These are phyloP conservation scores for Plagodis pulveraria DNA, from an alignment of 2,888 invertebrate species.

Conservation along the genomic window DNA sequence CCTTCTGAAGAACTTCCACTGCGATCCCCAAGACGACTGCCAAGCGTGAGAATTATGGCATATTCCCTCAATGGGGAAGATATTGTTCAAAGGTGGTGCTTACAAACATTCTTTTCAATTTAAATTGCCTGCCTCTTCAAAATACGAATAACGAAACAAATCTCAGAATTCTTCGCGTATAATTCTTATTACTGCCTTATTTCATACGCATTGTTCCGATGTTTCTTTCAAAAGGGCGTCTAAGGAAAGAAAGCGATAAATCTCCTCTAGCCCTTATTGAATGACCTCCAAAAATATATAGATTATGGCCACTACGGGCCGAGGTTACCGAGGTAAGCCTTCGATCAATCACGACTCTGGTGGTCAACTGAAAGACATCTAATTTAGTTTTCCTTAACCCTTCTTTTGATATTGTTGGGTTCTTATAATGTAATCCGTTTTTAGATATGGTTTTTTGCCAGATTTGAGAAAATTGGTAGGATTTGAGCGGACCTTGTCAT, in stretches of 20 bases:
- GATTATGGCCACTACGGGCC: constrained; percentile 36
- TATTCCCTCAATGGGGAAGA: too few relatives aligned
- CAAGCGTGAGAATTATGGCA: too few relatives aligned
- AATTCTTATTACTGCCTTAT: constrained; percentile 9
- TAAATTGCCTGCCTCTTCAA: constrained; percentile 1
- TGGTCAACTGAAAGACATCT: constrained; percentile 41
- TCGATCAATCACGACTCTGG: constrained; percentile 48
- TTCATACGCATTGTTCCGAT: constrained; percentile 23
- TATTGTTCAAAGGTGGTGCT: too few relatives aligned
- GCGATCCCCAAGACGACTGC: too few relatives aligned
- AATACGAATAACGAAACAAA: not conserved
- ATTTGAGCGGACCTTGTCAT: not conserved
- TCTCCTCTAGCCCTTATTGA: constrained; percentile 38
- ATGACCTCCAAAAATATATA: constrained; percentile 38
- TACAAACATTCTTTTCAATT: not conserved
- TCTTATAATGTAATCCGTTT: constrained; percentile 27
- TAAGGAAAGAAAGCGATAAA: constrained; percentile 34
- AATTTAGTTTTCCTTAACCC: constrained; percentile 46
- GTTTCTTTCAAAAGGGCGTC: constrained; percentile 25
- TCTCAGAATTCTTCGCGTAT: constrained; percentile 1
- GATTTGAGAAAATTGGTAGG: constrained; percentile 5
- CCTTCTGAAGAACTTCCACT: too few relatives aligned
- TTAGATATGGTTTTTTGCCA: constrained; percentile 10
- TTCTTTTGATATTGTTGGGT: constrained; percentile 37
- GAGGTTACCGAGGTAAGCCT: constrained; percentile 37